A percentile compares a stretch with the other conserved stretches of the same genome.
These are phyloP conservation scores for Lithophane socia DNA, from an alignment of 2,888 invertebrate genomes.

Conservation along the genomic window DNA sequence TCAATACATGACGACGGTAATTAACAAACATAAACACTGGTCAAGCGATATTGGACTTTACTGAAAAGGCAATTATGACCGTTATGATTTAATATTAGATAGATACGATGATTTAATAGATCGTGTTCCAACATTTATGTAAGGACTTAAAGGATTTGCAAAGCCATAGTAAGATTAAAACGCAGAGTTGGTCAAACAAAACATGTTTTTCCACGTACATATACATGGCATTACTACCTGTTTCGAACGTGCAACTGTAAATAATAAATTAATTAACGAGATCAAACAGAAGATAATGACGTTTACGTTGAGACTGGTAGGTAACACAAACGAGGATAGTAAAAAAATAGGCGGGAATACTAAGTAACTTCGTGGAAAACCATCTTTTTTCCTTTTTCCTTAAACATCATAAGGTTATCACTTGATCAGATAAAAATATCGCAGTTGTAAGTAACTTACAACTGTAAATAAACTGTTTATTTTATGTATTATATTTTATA, in stretches of 20 bases:
- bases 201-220: slow-evolving; percentile 11
- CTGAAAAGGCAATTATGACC: slow-evolving; percentile 5
- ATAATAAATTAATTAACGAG: not conserved
- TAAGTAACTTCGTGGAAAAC: slow-evolving; percentile 15
- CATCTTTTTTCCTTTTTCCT: slow-evolving; percentile 12
- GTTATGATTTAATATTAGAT: slow-evolving; percentile 21
- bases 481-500: no score
- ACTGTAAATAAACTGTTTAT: no score
- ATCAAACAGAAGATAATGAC: slow-evolving; percentile 14
- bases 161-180: slow-evolving; percentile 22
- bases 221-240: slow-evolving; percentile 1
- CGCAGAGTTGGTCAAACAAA: slow-evolving; percentile 20
- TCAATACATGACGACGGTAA: slow-evolving; percentile 28
- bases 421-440: slow-evolving; percentile 2
- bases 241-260: slow-evolving; percentile 21
- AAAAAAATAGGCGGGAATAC: slow-evolving; percentile 1
- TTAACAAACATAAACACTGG: slow-evolving; percentile 15
- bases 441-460: no score
- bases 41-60: slow-evolving; percentile 40
- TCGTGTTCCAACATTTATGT: slow-evolving; percentile 42
- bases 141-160: slow-evolving; percentile 33
- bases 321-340: slow-evolving; percentile 28
- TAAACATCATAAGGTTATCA: slow-evolving; percentile 8
- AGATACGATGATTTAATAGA: slow-evolving; percentile 23
- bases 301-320: slow-evolving; percentile 2